Evolutionary conservation across 2,113 vertebrate genomes (phyloP).

Genomic region (Choloepus hoffmanni): DNA sequence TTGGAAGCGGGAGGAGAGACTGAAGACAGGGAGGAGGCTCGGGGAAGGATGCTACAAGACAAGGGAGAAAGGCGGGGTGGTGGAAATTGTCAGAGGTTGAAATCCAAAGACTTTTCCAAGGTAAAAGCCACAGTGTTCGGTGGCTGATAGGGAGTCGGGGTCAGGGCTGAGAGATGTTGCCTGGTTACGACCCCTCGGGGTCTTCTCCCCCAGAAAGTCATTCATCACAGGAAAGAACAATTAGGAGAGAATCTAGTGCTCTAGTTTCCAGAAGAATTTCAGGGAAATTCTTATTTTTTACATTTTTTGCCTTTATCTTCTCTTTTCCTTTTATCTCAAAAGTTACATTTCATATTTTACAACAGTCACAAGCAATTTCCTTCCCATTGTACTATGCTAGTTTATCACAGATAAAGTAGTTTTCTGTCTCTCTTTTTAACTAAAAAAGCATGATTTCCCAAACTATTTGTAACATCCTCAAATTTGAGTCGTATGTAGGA

Average conservation of each 20-base stretch:
- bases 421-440: background rate
- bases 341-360: slow-evolving; percentile 9
- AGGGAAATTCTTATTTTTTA: background rate
- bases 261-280: background rate
- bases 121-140: background rate
- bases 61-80: background rate
- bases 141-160: background rate
- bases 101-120: background rate
- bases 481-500: background rate
- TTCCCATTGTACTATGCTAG: background rate
- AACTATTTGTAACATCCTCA: background rate
- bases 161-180: background rate
- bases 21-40: background rate
- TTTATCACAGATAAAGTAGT: background rate
- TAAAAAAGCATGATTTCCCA: background rate
- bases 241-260: background rate
- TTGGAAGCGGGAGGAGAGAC: slow-evolving; percentile 22
- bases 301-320: background rate
- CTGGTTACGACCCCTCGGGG: background rate
- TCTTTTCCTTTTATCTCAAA: slow-evolving; percentile 33
- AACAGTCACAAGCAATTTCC: slow-evolving; percentile 22
- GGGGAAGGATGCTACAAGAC: background rate
- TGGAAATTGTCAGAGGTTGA: background rate
- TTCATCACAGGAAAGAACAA: background rate
- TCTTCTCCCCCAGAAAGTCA: background rate